Evolutionary conservation across 2,888 invertebrate species (phyloP), one percentile per base, ranked within the genome.

Genomic region (Keiferia lycopersicella): DNA sequence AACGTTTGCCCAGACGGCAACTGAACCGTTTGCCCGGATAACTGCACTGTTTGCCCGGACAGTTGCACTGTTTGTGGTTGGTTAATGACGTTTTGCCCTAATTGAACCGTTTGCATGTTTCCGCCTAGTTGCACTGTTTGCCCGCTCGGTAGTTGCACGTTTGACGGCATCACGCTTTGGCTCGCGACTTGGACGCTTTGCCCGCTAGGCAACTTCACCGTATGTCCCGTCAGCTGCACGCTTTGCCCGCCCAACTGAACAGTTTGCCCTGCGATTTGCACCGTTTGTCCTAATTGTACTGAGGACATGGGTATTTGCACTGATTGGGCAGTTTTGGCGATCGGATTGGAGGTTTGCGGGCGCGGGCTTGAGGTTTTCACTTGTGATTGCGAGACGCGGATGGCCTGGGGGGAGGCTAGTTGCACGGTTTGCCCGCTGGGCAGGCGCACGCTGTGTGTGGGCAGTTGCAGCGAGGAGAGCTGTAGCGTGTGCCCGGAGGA

Each of bases 1-100:
- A 88, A 81, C 0, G 93, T 92, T 66, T 93, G 84, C 38, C 93
- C 90, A 64, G 92, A 91, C 0, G 85, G 77, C 53, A 93, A 83
- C 70, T 93, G 77, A 6, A 72, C 61, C 68, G 71, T 30, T 59
- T 69, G 74, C 61, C 70, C 74, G 68, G 66, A 71, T 11, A 71
- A 72, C 64, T 73, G 78, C 34, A 80, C 71, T 64, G 22, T 92
- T 66, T 93, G 84, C 39, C 93, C 90, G 64, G 92, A 91, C 0
- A 93, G 83, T 69, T 93, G 77, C 7, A 72, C 71, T 64, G 20
- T 39, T 39, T 39, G 41, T 16, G 16, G n/a, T 8, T 45, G 45
- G 16, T 45, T 45, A 4, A 53, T 18, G 3, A 83, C 82, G 67
- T 76, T 83, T 50, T 79, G 82, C 26, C 77, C 80, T 56, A 78